Base-by-base conservation (phyloP, 2,113 vertebrate species). In the Phaetusa simplex region DNA sequence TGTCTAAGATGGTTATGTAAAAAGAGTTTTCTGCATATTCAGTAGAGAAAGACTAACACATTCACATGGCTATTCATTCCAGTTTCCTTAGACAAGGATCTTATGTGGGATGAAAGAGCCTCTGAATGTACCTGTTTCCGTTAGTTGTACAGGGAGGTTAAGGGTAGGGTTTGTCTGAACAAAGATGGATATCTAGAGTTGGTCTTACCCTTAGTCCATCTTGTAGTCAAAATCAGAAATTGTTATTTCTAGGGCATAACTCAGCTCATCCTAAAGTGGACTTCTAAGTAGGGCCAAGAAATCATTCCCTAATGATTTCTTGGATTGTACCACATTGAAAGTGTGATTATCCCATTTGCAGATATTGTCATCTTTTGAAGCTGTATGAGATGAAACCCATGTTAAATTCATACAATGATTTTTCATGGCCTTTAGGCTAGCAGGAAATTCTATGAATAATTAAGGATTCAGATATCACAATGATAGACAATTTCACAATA, bases 361-460 rank as follows among this genome's bases (percentile, higher is more conserved):
- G 43, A 64, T 16, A 3, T 55, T 74, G 15, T 32, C 62, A 36
- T 52, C n/a, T 61, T 80, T 69, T 83, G 50, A 88, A 88, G 12
- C 17, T 86, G 5, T 47, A 36, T 52, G 40, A 72, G 20, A 72
- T 61, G 2, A 80, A 73, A 40, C 5, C 7, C 11, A 45, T 73
- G 14, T 21, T 83, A 36, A 86, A 78, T 82, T 82, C 86, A 93
- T 77, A 65, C 7, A 80, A 61, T 65, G 12, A 65, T 86, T 92
- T 85, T 20, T 82, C 29, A 19, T 7, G 61, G 11, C 8, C 42
- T 67, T 73, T 85, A 47, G 30, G 36, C 18, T 80, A 79, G 88
- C 36, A 74, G 42, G n/a, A 83, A 73, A 42, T 77, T n/a, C 58
- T 88, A 36, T 86, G 12, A 93, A 80, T 86, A 94, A 70, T 83